A percentile compares a stretch with the other conserved stretches of the same genome.
Conservation (phyloP, 2,888 invertebrate genomes). For the Molorchus minor region DNA sequence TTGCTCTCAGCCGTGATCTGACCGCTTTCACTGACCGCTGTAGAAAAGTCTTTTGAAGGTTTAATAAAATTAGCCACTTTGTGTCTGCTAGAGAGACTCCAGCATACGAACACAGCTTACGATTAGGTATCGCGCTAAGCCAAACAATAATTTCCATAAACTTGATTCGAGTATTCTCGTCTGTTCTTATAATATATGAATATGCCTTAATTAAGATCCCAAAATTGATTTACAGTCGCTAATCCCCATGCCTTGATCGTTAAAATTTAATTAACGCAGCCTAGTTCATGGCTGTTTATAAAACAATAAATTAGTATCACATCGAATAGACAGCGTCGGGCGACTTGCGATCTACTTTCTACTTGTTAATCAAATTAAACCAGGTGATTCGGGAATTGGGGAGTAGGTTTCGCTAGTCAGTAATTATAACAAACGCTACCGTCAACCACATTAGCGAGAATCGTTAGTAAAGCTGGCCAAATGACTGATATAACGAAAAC, state of each 20-base stretch:
- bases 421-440: constrained; percentile 37
- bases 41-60: no score
- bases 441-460: no score
- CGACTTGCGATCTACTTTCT: constrained; percentile 12
- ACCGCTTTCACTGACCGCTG: no score
- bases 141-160: no score
- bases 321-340: constrained; percentile 17
- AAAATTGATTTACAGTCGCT: constrained; percentile 41
- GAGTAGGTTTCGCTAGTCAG: constrained; percentile 29
- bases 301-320: constrained; percentile 23
- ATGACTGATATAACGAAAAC: no score
- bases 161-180: not conserved
- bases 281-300: constrained; percentile 17
- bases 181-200: constrained; percentile 7
- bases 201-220: constrained; percentile 41
- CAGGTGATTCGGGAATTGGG: constrained; percentile 14
- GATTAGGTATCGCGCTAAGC: no score
- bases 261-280: constrained; percentile 42
- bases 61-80: no score
- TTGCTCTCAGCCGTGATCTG: no score
- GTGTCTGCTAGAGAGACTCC: no score
- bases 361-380: constrained; percentile 21
- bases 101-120: no score
- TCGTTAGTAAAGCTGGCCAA: no score
- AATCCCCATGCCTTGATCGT: constrained; percentile 36